Evolutionary conservation across 1,140 invertebrate genomes (phyloP), one percentile per base, ranked within the genome.

Genomic region (Papilio xuthus): DNA sequence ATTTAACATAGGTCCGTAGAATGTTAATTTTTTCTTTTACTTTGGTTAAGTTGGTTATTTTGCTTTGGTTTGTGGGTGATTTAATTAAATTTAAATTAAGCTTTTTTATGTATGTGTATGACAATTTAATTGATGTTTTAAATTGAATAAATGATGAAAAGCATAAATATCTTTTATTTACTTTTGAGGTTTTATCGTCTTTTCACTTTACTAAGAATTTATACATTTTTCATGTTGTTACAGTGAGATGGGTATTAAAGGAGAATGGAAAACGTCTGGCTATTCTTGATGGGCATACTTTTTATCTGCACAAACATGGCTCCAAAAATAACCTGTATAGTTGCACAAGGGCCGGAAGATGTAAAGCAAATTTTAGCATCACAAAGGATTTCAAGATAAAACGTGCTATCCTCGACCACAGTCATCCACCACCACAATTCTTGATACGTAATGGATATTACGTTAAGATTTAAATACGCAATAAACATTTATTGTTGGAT

Each of bases 261-360:
- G 47, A 42, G 1, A 73, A 74, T n/a, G 88, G 88, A 0, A 86
- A 85, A 47, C 74, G 82, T 20, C 20, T 87, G 60, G 81, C 80
- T 3, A 80, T 89, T 20, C 50, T 87, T 0, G 80, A 83, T 13
- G 88, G 88, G 2, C 86, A 83, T 72, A 88, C 85, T 0, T 89
- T 86, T 78, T 87, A 88, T 70, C 78, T 80, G 12, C 83, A 86
- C 44, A 85, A 82, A 70, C 78, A 67, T 26, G 50, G 79, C 13
- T 75, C 73, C 10, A 83, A 78, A 20, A 85, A 82, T 0, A 79
- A 86, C 20, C 78, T 83, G 2, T 86, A 81, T 80, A 80, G 81
- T 28, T 86, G 86, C 23, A 87, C 86, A 0, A 82, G 79, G 13
- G 82, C 82, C 7, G 82, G 82, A 10, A 80, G 71, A 0, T 87